Percentiles rank a stretch among this genome's conserved stretches.
Evolutionary conservation across 2,888 invertebrate genomes (phyloP).

Genomic region (Acrobasis consociella): DNA sequence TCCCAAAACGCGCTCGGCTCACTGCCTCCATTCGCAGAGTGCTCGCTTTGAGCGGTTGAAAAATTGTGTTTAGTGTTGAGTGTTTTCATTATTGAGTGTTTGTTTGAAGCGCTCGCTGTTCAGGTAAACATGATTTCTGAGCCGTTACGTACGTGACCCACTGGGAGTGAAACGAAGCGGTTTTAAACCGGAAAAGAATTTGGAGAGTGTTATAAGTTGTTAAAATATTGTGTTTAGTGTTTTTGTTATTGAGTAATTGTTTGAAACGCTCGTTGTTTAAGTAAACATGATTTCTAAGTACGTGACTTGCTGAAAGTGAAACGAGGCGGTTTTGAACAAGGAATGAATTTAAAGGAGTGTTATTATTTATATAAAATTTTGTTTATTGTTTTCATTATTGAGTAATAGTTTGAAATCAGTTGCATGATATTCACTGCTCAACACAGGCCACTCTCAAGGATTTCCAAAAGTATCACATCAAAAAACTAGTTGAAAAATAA

Average conservation of each 20-base stretch:
- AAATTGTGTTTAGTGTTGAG: conserved; percentile 13
- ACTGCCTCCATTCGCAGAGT: conserved; percentile 1
- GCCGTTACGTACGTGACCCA: background rate
- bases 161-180: too few species aligned
- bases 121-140: conserved; percentile 5
- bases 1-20: background rate
- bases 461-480: background rate
- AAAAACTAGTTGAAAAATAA: background rate
- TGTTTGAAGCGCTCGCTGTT: background rate
- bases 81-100: conserved; percentile 13
- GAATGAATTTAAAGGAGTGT: background rate
- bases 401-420: too few species aligned
- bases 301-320: background rate
- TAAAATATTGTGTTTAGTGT: conserved; percentile 17
- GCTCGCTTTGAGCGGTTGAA: conserved; percentile 9
- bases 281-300: conserved; percentile 2
- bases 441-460: too few species aligned
- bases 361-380: background rate
- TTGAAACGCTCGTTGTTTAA: background rate
- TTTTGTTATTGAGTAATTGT: conserved; percentile 9
- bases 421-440: too few species aligned
- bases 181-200: too few species aligned
- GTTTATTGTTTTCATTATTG: background rate
- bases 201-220: too few species aligned
- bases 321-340: background rate